Base-by-base conservation (phyloP, 1,140 invertebrate species). In the Drosophila nasuta region DNA sequence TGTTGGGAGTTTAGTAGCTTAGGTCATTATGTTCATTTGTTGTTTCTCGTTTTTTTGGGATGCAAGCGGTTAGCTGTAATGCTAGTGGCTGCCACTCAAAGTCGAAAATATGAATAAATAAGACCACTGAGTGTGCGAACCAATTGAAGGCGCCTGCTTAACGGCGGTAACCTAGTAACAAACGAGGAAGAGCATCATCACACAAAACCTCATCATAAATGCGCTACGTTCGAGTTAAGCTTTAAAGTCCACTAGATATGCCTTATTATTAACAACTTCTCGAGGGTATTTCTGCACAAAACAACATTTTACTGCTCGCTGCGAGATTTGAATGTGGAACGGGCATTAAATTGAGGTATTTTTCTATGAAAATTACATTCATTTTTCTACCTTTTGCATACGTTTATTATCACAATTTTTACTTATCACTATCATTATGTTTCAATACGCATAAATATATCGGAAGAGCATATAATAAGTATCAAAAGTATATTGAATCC, bases 71-170 rank as follows among this genome's bases (percentile, higher is more conserved):
- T 71, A 65, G 56, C 69, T 56, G 69, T 54, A 70, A 71, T 49
- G 20, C 20, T 25, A 57, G 59, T 58, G 41, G 66, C 20, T 25
- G 20, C 28, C 48, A 68, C 51, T 59, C 51, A 38, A 63, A 41
- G 66, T 64, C 35, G 33, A 17, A 75, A 75, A 57, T 51, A 71
- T 75, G 67, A 70, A 75, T 57, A 71, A 71, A 71, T 75, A 65
- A 71, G 20, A 13, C 25, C 28, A 13, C 17, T 1, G 48, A 35
- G 15, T 30, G 46, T 10, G 20, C 11, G 13, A 43, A 11, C 35
- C 68, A 57, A 71, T 52, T 45, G 57, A n/a, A 33, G 51, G 25
- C 51, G 30, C 33, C 20, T 25, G 20, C 20, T 25, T 2, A 10
- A 38, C 35, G 8, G 8, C 10, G 10, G 38, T 11, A 30, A 13